Evolutionary conservation across 2,888 invertebrate species (phyloP), one percentile per base, ranked within the genome.

Genomic region (Agonopterix subpropinquella): DNA sequence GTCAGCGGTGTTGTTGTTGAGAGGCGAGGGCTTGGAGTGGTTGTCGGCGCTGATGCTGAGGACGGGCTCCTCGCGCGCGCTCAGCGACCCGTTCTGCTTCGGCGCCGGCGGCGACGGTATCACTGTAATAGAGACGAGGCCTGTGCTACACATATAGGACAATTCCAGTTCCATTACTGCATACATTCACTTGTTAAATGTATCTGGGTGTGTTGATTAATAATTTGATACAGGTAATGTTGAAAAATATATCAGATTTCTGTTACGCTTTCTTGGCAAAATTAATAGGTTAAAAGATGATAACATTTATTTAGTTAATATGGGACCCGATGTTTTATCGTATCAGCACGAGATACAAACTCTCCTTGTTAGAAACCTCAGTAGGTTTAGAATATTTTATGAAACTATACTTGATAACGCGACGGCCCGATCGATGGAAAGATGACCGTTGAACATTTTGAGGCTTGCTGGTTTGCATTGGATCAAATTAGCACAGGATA

Each of bases 1-100:
- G 67, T 89, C 74, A 57, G 67, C 53, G 48, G 74, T 64, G 65
- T 81, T 80, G 69, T 81, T 81, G 70, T 82, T 81, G 60, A 59
- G 55, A 28, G 57, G 56, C 50, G 61, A 57, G 45, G 65, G 62
- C 51, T 64, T 65, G 50, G 50, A 51, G 48, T 62, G 60, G 53
- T 55, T 49, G 53, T 64, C 53, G 47, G 60, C 64, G 52, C 52
- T 51, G 58, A 41, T 65, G 52, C 52, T 51, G 58, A 36, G 43
- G 51, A 51, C 52, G 58, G 47, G 47, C 39, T 44, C 43, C 28
- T 67, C 63, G 48, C 59, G 58, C 51, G 68, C 60, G 55, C 41
- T 49, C 56, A 73, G 54, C 43, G 78, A 67, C 3, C 80, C 80
- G 64, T 81, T 80, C 65, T 80, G 82, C 52, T 80, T 77, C 43